Conservation (phyloP, 2,888 invertebrate species). For the Bellardia bayeri region DNA sequence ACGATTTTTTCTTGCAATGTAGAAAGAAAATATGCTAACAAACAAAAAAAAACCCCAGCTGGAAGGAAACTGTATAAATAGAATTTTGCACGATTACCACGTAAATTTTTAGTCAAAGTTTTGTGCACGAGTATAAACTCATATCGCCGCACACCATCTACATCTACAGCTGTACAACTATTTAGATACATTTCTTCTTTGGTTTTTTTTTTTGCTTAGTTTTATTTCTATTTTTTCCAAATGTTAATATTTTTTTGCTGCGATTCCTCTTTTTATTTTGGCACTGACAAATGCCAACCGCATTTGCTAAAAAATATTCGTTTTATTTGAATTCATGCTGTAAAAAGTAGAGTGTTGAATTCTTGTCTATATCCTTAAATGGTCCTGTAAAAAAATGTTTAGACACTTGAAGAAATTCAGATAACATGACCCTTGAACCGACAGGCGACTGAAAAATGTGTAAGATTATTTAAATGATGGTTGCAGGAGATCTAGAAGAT, state of each 20-base stretch:
- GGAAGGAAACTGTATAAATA: conserved; percentile 38
- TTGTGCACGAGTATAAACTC: conserved; percentile 33
- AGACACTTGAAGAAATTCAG: not conserved
- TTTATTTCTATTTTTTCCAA: not conserved
- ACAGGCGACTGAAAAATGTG: not conserved
- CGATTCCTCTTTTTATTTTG: conserved; percentile 25
- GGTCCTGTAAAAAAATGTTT: not conserved
- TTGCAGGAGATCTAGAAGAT: too few species aligned
- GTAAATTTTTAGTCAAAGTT: conserved; percentile 12
- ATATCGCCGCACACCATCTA: conserved; percentile 4
- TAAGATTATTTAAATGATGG: not conserved
- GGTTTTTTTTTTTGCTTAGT: not conserved
- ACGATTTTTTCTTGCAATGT: conserved; percentile 9
- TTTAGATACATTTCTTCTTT: conserved; percentile 21
- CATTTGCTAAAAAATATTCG: conserved; percentile 29
- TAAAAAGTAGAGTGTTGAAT: too few species aligned
- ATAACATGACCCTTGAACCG: not conserved
- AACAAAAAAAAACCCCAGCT: conserved; percentile 32
- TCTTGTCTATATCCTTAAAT: conserved; percentile 19
- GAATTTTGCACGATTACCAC: conserved; percentile 14
- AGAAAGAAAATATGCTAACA: not conserved
- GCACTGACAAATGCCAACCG: conserved; percentile 44
- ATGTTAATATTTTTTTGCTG: conserved; percentile 2
- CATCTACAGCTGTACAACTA: not conserved
- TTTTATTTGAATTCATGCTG: not conserved